These are phyloP conservation scores for Bothrops jararaca DNA, from an alignment of 2,113 vertebrate genomes.

Conservation along the genomic window DNA sequence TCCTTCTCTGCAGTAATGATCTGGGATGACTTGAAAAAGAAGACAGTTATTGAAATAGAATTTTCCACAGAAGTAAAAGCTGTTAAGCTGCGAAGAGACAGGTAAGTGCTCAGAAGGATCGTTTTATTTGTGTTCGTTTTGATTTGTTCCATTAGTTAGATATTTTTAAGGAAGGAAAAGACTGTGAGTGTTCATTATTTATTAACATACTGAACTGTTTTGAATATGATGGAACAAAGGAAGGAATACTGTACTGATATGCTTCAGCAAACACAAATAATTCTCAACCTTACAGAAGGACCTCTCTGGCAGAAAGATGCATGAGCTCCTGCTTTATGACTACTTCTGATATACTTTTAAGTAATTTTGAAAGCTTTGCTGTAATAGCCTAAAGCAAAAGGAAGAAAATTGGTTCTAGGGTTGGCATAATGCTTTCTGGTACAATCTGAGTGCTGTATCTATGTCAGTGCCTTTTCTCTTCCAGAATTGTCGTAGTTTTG, in stretches of 20 bases:
- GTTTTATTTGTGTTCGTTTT: neutral
- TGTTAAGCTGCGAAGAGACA: conserved; percentile 92
- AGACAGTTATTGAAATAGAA: conserved; percentile 97
- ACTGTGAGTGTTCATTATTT: neutral
- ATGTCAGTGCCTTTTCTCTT: conserved; percentile 36
- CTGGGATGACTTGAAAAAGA: conserved; percentile 99
- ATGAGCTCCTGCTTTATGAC: too few relatives aligned
- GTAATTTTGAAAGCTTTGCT: conserved; percentile 25
- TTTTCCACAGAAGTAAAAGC: conserved; percentile 99
- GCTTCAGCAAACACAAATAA: neutral
- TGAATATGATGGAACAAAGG: neutral
- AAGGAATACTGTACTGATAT: neutral
- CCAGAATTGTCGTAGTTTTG: conserved; percentile 94
- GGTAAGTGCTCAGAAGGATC: conserved; percentile 63
- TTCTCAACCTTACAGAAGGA: neutral
- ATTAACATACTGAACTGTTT: neutral
- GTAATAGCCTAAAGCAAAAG: neutral
- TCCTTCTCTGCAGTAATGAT: conserved; percentile 86
- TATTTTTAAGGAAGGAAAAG: neutral
- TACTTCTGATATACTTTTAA: neutral
- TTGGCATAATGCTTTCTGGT: neutral
- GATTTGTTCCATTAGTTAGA: neutral
- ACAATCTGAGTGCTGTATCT: neutral
- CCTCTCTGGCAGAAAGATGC: neutral
- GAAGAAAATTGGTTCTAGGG: fast-evolving